Percentiles rank a stretch among this genome's conserved stretches.
Evolutionary conservation across 2,113 vertebrate species (phyloP).

Genomic region (Cavia aperea): DNA sequence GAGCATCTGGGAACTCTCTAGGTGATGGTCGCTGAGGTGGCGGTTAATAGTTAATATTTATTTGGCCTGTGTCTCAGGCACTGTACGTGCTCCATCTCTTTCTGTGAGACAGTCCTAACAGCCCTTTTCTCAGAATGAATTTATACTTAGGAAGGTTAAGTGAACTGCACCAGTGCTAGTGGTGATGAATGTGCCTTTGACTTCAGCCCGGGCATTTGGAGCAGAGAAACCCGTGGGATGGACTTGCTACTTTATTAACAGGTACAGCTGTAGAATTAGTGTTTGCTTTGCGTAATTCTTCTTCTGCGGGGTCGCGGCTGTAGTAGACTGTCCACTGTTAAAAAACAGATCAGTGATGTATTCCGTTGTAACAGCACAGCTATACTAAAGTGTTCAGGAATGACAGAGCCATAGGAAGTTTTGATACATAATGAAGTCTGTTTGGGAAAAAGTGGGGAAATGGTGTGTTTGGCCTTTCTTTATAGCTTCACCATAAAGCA

Average conservation of each 20-base stretch:
- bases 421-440: background rate
- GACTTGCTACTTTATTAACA: background rate
- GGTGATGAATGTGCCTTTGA: conserved; percentile 18
- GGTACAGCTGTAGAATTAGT: background rate
- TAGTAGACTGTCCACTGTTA: background rate
- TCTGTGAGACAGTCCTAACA: background rate
- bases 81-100: background rate
- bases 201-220: background rate
- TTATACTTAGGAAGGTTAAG: background rate
- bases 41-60: background rate
- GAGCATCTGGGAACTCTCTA: conserved; percentile 7
- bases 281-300: background rate
- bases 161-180: conserved; percentile 7
- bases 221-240: background rate
- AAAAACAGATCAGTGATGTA: background rate
- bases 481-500: background rate
- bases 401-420: background rate
- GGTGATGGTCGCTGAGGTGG: background rate
- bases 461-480: background rate
- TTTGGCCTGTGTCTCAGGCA: background rate
- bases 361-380: background rate
- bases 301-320: background rate
- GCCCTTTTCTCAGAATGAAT: background rate
- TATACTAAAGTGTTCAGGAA: background rate
- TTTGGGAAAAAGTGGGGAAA: background rate